phyloP scores from a whole-genome alignment of 2,797 vertebrate species.

The Mareca strepera region DNA sequence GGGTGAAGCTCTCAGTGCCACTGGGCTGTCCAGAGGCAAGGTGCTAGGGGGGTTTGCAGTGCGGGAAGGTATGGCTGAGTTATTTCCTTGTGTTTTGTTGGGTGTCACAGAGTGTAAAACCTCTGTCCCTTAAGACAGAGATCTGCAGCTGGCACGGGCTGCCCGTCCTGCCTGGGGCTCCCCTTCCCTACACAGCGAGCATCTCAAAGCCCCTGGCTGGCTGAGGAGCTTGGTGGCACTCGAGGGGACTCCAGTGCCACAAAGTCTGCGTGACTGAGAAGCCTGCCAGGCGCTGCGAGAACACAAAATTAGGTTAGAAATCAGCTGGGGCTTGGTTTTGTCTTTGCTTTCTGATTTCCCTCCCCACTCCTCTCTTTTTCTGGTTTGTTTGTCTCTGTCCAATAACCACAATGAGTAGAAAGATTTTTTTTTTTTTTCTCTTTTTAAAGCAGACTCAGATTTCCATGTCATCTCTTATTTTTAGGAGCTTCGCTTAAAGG shows the following conservation, averaged over 20 bases:
- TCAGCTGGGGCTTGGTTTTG: neutral
- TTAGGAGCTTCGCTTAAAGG: neutral
- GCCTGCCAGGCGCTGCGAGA: neutral
- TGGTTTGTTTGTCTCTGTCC: neutral
- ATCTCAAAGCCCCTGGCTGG: neutral
- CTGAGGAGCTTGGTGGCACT: neutral
- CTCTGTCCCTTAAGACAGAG: neutral
- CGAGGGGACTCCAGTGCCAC: neutral
- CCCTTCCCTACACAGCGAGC: neutral
- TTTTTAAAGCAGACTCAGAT: neutral
- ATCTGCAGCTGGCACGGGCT: rapidly evolving
- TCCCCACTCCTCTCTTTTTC: rapidly evolving
- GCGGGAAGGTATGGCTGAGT: rapidly evolving
- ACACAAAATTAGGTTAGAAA: neutral
- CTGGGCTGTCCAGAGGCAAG: neutral
- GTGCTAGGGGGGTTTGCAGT: rapidly evolving
- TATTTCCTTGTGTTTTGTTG: rapidly evolving
- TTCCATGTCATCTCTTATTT: neutral
- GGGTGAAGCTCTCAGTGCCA: rapidly evolving
- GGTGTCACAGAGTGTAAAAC: rapidly evolving
- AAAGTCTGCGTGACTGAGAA: neutral
- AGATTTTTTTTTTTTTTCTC: neutral
- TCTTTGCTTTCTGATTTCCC: neutral
- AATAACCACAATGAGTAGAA: neutral
- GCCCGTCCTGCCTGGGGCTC: rapidly evolving